Percentiles rank a stretch among this genome's conserved stretches.
Evolutionary conservation across 2,113 vertebrate species (phyloP).

Genomic region (Zootoca vivipara): DNA sequence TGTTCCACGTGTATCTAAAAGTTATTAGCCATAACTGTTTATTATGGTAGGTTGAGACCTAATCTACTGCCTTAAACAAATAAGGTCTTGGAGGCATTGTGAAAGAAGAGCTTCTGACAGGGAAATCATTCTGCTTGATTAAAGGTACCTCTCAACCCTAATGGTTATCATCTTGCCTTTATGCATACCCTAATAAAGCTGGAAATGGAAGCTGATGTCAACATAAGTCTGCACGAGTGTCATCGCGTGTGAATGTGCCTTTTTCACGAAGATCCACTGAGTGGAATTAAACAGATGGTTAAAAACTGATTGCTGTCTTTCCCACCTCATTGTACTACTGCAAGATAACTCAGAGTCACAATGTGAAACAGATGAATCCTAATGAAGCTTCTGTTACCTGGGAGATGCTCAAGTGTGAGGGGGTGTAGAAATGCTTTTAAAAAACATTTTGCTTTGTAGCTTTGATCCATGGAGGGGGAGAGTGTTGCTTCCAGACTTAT

Average conservation of each 20-base stretch:
- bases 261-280: background rate
- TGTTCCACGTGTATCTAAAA: background rate
- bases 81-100: background rate
- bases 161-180: background rate
- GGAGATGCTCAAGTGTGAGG: constrained; percentile 60
- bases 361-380: background rate
- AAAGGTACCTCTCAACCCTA: background rate
- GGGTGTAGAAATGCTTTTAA: constrained; percentile 40
- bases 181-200: background rate
- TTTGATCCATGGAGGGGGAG: constrained; percentile 10
- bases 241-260: background rate
- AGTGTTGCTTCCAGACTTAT: background rate
- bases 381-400: constrained; percentile 45
- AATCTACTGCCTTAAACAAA: background rate
- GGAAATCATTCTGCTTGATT: background rate
- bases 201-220: background rate
- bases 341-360: constrained; percentile 30
- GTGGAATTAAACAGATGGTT: background rate
- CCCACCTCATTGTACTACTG: background rate
- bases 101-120: background rate
- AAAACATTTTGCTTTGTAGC: constrained; percentile 10
- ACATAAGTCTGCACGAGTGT: background rate
- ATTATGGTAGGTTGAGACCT: background rate
- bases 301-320: background rate
- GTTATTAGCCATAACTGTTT: background rate